Evolutionary conservation across 2,888 invertebrate species (phyloP), one percentile per base, ranked within the genome.

Genomic region (Caenorhabditis sp.): DNA sequence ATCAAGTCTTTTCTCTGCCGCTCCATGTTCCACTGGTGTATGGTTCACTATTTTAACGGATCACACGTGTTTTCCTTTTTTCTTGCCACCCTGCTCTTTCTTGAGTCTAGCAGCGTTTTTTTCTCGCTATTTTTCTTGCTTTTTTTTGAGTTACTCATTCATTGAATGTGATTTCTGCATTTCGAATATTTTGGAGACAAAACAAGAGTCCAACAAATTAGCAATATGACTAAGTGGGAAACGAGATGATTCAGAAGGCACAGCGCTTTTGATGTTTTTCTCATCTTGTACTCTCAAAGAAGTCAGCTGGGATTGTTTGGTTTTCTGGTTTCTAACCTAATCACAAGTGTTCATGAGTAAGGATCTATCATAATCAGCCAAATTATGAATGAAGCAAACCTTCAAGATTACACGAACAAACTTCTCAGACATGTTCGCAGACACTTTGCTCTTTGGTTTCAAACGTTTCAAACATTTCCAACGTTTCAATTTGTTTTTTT

Each of bases 1-100:
- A 67, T 67, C 67, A 44, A 53, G 67, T 72, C 72, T 64, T n/a
- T n/a, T n/a, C n/a, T n/a, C n/a, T n/a, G n/a, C n/a, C n/a, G n/a
- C 61, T n/a, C 18, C 53, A 50, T 56, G 67, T 58, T 67, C 60
- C 37, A 26, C 22, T 74, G 74, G 56, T 74, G 60, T 67, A 60
- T 76, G 76, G 67, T 76, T 67, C 67, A 22, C 76, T 67, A 40
- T 56, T 61, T 53, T 61, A 53, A 67, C 53, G 65, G 74, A 65
- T 74, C 65, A 72, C 64, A 72, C 72, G 50, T 72, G 72, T 64
- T 64, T 72, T 64, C n/a, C 55, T 32, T 9, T 32, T 32, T 32
- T 32, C 9, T 32, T 15, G 8, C 18, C 37, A 11, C 20, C 18
- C 50, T 51, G 4, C 18, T 20, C 32, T 32, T n/a, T 40, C 32